Conservation (phyloP, 2,888 invertebrate species). For the Prenolepis imparis region DNA sequence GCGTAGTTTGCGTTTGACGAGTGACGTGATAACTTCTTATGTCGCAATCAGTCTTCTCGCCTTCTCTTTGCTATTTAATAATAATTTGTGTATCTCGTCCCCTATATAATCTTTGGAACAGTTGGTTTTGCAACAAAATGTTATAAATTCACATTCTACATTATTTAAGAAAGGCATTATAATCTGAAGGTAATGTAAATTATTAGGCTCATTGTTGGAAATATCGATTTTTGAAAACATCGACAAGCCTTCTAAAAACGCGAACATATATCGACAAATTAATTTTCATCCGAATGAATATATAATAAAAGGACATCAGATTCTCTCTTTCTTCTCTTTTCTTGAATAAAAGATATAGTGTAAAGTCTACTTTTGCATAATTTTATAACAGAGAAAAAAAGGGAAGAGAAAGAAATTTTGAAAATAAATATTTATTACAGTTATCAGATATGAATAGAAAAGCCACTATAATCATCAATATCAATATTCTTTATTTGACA, state of each 20-base stretch:
- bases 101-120: background rate
- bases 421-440: background rate
- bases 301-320: background rate
- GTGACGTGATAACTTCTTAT: background rate
- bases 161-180: background rate
- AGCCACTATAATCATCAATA: background rate
- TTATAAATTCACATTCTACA: background rate
- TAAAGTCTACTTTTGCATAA: background rate
- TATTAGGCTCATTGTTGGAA: background rate
- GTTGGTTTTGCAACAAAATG: background rate
- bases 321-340: background rate
- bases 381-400: background rate
- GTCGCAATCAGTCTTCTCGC: background rate
- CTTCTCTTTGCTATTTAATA: background rate
- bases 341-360: background rate
- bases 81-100: background rate
- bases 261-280: background rate
- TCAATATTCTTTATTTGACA: background rate
- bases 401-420: background rate
- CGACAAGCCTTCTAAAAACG: background rate
- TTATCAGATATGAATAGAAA: background rate
- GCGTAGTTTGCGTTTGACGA: background rate
- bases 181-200: background rate
- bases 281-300: background rate
- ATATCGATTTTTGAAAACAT: background rate